Conservation (phyloP, 2,797 vertebrate genomes). For the Macroramphosus scolopax region DNA sequence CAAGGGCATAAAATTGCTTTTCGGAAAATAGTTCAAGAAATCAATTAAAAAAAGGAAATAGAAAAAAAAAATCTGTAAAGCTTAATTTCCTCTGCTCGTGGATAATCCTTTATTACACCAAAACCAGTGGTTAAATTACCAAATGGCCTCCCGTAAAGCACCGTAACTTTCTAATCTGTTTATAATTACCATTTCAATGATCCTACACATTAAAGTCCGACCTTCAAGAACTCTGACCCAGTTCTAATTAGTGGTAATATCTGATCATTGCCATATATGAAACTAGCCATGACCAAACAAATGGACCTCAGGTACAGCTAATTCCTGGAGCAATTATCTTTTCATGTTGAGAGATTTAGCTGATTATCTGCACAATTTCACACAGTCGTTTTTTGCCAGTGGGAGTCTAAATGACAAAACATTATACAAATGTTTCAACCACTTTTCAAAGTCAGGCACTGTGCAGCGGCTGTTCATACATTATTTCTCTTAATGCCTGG, state of each 20-base stretch:
- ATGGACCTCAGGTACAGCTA: constrained; percentile 99
- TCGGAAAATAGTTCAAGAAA: neutral
- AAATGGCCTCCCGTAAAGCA: constrained; percentile 94
- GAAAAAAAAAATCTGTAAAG: constrained; percentile 3
- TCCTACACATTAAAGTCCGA: constrained; percentile 96
- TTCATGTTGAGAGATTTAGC: constrained; percentile 99
- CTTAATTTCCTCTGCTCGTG: constrained; percentile 79
- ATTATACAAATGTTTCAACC: constrained; percentile 68
- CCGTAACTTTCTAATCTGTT: constrained; percentile 99
- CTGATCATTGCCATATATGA: constrained; percentile 94
- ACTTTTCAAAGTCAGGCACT: constrained; percentile 82
- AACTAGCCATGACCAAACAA: constrained; percentile 99
- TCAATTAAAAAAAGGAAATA: constrained; percentile 23
- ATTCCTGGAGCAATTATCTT: constrained; percentile 99
- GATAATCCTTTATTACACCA: constrained; percentile 92
- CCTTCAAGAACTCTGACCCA: constrained; percentile 99
- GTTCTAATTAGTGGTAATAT: constrained; percentile 99
- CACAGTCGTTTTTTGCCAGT: constrained; percentile 83
- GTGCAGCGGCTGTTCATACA: constrained; percentile 43
- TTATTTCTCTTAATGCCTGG: constrained; percentile 28
- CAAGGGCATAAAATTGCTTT: neutral
- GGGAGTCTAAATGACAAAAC: constrained; percentile 85
- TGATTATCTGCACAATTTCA: constrained; percentile 99
- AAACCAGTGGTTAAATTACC: constrained; percentile 87
- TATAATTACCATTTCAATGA: constrained; percentile 99